phyloP scores from a whole-genome alignment of 1,140 invertebrate genomes.

The Caenorhabditis brenneri region DNA sequence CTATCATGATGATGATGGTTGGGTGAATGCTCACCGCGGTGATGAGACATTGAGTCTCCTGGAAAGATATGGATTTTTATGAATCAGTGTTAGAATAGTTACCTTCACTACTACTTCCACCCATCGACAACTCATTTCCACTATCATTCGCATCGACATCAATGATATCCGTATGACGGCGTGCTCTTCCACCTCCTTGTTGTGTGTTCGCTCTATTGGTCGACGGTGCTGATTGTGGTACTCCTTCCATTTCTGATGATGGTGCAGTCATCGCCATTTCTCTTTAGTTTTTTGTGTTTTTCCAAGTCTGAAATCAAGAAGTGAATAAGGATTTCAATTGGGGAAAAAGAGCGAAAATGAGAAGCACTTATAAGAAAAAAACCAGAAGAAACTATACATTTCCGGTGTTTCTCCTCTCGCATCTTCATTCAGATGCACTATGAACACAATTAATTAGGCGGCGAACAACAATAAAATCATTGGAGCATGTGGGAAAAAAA shows the following conservation, averaged over 20 bases:
- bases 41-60: constrained; percentile 15
- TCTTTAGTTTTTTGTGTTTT: too few species aligned
- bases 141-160: constrained; percentile 16
- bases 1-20: constrained; percentile 22
- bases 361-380: too few species aligned
- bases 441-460: too few species aligned
- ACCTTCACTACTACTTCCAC: constrained; percentile 32
- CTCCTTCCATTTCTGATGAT: not conserved
- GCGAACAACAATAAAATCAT: too few species aligned
- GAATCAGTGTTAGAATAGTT: too few species aligned
- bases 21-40: not conserved
- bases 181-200: not conserved
- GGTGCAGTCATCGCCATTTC: not conserved
- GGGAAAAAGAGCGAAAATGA: too few species aligned
- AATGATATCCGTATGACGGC: not conserved
- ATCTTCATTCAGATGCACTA: too few species aligned
- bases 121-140: constrained; percentile 34
- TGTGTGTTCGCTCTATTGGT: too few species aligned
- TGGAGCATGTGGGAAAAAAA: not conserved
- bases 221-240: not conserved
- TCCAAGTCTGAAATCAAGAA: constrained; percentile 17
- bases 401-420: too few species aligned
- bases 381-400: too few species aligned
- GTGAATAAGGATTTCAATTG: too few species aligned
- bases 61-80: too few species aligned